These are phyloP conservation scores for Chymomyza caudatula DNA, from an alignment of 2,888 invertebrate genomes.

Conservation along the genomic window DNA sequence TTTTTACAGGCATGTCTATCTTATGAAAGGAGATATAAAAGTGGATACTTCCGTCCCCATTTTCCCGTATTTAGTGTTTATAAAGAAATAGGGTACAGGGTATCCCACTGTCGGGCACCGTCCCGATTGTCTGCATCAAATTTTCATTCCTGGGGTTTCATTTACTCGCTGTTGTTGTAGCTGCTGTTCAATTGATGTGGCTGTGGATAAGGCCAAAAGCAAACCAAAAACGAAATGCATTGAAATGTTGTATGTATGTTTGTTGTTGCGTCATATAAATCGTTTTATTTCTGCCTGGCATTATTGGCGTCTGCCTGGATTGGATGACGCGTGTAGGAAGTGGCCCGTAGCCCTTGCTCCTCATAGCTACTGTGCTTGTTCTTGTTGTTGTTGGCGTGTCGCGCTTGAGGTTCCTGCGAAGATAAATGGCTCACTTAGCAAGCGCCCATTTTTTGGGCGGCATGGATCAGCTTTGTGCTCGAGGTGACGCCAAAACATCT, in stretches of 20 bases:
- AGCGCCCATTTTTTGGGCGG: constrained; percentile 39
- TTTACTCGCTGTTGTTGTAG: constrained; percentile 52
- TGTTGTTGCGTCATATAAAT: constrained; percentile 70
- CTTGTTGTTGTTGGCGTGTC: constrained; percentile 59
- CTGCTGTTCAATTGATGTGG: constrained; percentile 61
- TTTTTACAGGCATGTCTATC: too few species aligned
- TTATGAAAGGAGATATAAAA: too few species aligned
- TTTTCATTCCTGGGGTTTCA: constrained; percentile 49
- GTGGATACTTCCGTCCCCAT: too few species aligned
- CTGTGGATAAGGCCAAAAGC: constrained; percentile 53
- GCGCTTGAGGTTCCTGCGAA: constrained; percentile 72
- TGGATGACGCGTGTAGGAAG: constrained; percentile 65
- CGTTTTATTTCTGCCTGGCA: constrained; percentile 65
- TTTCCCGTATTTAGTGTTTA: too few species aligned
- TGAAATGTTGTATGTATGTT: constrained; percentile 49
- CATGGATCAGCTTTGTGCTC: constrained; percentile 10
- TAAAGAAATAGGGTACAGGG: too few species aligned
- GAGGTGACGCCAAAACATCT: constrained; percentile 46
- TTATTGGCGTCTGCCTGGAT: constrained; percentile 66
- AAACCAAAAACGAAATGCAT: constrained; percentile 27
- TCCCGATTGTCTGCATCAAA: too few species aligned
- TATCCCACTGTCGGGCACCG: too few species aligned
- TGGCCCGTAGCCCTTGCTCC: constrained; percentile 20
- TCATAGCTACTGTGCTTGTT: too few species aligned
- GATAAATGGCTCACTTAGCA: constrained; percentile 78